Evolutionary conservation across 2,113 vertebrate genomes (phyloP), one percentile per base, ranked within the genome.

Genomic region (Heterotis niloticus): DNA sequence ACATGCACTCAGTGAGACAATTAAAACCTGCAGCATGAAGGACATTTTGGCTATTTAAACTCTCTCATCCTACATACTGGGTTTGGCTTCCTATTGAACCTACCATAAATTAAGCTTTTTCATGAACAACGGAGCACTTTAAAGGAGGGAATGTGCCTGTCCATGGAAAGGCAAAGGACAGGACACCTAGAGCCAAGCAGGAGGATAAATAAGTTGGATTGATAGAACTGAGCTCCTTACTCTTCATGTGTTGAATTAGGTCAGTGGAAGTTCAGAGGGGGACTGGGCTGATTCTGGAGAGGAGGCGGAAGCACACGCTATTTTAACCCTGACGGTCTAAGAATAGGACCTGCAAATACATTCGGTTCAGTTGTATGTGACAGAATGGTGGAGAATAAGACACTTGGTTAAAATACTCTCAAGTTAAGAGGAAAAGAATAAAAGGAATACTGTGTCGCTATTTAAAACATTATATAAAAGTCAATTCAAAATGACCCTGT

Each of bases 201-300:
- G 78, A 80, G 84, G 85, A 88, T 88, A 90, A 86, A 90, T 87
- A 90, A 88, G 89, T 84, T 84, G 87, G 81, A 84, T 89, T 84
- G 80, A 78, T 83, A 79, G 78, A 80, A 66, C 80, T 72, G 64
- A 75, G 65, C 83, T 83, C 84, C 77, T 80, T 82, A 78, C 80
- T 87, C 72, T 75, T 76, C 56, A 64, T 81, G 78, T 78, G 81
- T 85, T 70, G 76, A 82, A 83, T 79, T 82, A 81, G 87, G 85
- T 87, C 85, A 84, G 64, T 14, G 56, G 72, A 65, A 81, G 62
- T 80, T 52, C 18, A 72, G 26, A 66, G 80, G 60, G 78, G 51
- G 64, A 26, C 64, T 52, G 10, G 34, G 29, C 26, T 17, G 51
- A 56, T 44, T 44, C 34, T 44, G 34, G 34, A 44, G 7, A 44